These are phyloP conservation scores for Antedon bifida DNA, from an alignment of 35 echinoderm and acorn worm genomes.

Conservation along the genomic window DNA sequence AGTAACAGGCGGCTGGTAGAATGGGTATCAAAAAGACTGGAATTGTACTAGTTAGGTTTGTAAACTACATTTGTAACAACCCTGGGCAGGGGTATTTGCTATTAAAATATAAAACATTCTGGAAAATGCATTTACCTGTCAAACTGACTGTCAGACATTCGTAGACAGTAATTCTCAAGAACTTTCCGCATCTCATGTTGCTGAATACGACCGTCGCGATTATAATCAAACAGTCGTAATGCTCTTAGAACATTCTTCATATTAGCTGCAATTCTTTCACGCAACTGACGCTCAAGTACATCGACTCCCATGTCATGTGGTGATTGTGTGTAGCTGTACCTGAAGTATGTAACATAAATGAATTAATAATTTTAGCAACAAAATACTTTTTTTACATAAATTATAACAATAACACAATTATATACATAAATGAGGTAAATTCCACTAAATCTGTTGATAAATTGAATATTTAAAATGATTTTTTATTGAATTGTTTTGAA, in stretches of 20 bases:
- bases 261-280: slow-evolving; percentile 39
- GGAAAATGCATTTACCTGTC: slow-evolving; percentile 48
- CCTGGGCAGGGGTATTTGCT: too few species aligned
- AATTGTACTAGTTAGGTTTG: too few species aligned
- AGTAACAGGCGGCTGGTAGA: too few species aligned
- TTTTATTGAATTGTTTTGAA: too few species aligned
- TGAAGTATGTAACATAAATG: slow-evolving; percentile 7
- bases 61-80: too few species aligned
- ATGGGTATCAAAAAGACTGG: too few species aligned
- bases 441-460: too few species aligned
- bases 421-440: too few species aligned
- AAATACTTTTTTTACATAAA: too few species aligned
- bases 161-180: slow-evolving; percentile 89
- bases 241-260: slow-evolving; percentile 79
- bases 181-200: slow-evolving; percentile 95
- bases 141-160: slow-evolving; percentile 91
- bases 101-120: too few species aligned
- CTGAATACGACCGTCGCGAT: slow-evolving; percentile 81
- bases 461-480: too few species aligned
- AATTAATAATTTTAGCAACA: neutral
- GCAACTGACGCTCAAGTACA: slow-evolving; percentile 66
- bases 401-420: too few species aligned
- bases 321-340: slow-evolving; percentile 93
- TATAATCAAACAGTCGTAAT: slow-evolving; percentile 83
- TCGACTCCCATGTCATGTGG: slow-evolving; percentile 94